These are phyloP conservation scores for Dicentrarchus labrax DNA, from an alignment of 2,113 vertebrate genomes.

Conservation along the genomic window DNA sequence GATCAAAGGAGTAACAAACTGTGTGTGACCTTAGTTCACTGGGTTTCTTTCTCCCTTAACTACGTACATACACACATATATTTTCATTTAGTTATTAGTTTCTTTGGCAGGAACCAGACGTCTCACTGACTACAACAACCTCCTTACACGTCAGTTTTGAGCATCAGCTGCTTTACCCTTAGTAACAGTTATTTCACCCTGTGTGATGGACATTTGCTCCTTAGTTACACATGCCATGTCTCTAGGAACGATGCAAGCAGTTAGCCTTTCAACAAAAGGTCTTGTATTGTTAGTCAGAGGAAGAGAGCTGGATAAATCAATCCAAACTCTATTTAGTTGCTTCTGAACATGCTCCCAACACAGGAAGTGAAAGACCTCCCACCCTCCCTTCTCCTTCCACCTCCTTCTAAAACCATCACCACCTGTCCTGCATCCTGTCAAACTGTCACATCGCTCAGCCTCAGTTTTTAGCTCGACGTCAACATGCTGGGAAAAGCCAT, in stretches of 20 bases:
- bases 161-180: conserved; percentile 1
- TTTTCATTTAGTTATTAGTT: neutral
- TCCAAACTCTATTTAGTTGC: neutral
- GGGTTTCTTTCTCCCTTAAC: neutral
- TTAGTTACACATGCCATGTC: conserved; percentile 15
- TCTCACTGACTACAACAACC: neutral
- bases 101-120: neutral
- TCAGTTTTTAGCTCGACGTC: conserved; percentile 21
- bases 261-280: neutral
- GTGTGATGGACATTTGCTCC: conserved; percentile 9
- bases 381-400: neutral
- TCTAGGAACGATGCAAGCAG: neutral
- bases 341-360: conserved; percentile 3
- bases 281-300: conserved; percentile 10
- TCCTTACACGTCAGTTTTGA: neutral
- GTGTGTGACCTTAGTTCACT: neutral
- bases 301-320: conserved; percentile 1
- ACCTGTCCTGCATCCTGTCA: conserved; percentile 30
- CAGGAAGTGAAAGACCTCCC: conserved; percentile 3
- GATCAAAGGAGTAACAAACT: neutral
- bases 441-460: conserved; percentile 41
- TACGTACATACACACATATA: neutral
- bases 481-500: conserved; percentile 21
- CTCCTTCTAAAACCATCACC: neutral
- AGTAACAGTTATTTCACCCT: conserved; percentile 2